These are phyloP conservation scores for Alces alces DNA, from an alignment of 2,113 vertebrate genomes.

Conservation along the genomic window DNA sequence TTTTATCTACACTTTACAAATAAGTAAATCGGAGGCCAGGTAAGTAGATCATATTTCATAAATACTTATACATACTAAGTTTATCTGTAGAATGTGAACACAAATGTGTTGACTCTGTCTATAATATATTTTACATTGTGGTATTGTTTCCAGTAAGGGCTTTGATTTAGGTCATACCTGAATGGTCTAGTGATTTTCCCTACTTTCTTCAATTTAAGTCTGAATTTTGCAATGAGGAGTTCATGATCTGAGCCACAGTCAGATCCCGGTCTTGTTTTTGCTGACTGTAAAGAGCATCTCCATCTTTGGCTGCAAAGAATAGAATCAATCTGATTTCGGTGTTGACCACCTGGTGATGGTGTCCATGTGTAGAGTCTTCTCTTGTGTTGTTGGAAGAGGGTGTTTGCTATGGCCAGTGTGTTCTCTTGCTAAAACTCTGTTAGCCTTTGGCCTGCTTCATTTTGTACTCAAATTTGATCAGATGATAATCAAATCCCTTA, in stretches of 20 bases:
- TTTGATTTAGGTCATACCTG: neutral
- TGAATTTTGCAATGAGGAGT: neutral
- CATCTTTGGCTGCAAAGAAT: neutral
- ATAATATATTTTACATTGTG: neutral
- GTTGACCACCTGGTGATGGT: neutral
- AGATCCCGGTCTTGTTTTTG: neutral
- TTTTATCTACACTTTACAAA: neutral
- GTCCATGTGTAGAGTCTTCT: neutral
- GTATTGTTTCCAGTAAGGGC: neutral
- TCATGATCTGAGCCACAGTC: neutral
- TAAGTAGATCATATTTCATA: neutral
- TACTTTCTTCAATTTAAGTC: neutral
- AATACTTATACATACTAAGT: neutral
- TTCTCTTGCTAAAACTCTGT: neutral
- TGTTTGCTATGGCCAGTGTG: neutral
- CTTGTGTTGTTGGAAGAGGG: neutral
- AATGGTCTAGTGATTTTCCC: neutral
- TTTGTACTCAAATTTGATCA: neutral
- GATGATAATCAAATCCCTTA: neutral
- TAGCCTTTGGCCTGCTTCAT: neutral
- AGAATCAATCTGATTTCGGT: neutral
- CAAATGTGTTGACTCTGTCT: neutral
- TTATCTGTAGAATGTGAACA: neutral
- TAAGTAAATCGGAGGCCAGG: neutral
- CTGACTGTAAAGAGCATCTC: neutral